Percentiles rank a stretch among this genome's conserved stretches.
Conservation (phyloP, 1,140 invertebrate genomes). For the Chionoecetes opilio region DNA sequence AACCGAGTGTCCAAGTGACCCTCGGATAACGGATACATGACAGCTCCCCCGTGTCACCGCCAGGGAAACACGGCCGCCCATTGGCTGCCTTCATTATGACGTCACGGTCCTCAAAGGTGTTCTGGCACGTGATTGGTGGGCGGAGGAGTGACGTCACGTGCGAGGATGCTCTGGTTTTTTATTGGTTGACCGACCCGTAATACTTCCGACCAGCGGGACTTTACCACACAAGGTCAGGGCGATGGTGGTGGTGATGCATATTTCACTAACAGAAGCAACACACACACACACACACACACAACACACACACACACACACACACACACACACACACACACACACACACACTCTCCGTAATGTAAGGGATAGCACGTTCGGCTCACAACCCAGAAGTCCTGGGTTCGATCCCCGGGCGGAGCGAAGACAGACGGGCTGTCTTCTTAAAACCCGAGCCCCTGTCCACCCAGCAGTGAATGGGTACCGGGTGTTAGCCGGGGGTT, state of each 20-base stretch:
- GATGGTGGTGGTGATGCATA: not conserved
- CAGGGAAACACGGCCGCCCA: not conserved
- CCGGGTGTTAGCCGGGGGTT: too few species aligned
- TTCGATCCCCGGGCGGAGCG: too few species aligned
- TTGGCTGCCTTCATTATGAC: conserved; percentile 40
- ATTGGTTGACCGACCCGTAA: conserved; percentile 59
- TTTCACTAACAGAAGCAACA: not conserved
- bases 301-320: conserved; percentile 54
- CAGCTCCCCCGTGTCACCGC: not conserved
- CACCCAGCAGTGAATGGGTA: too few species aligned
- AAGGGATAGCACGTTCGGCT: too few species aligned
- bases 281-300: not conserved
- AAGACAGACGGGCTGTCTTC: too few species aligned
- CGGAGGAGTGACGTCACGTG: conserved; percentile 43
- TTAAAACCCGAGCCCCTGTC: too few species aligned
- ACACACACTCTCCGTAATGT: too few species aligned
- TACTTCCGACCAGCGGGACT: conserved; percentile 58
- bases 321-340: not conserved
- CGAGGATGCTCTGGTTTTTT: not conserved
- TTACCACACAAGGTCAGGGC: conserved; percentile 62
- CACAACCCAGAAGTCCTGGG: too few species aligned
- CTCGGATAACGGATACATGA: conserved; percentile 45
- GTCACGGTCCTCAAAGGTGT: not conserved
- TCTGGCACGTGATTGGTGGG: not conserved
- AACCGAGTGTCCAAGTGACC: not conserved